phyloP scores from a whole-genome alignment of 2,888 invertebrate species.

The Achlya flavicornis region DNA sequence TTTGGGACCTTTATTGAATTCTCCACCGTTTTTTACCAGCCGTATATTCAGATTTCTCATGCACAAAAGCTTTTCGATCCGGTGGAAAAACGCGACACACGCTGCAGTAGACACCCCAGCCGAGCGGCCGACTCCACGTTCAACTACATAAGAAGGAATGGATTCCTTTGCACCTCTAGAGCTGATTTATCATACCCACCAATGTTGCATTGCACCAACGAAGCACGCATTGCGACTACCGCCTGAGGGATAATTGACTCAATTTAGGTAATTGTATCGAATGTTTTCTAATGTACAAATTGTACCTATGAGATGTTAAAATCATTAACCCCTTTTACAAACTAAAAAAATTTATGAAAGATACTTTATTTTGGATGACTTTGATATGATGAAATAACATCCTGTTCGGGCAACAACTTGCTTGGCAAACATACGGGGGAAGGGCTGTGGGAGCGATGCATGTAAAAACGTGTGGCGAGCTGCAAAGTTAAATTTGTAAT shows the following conservation, averaged over 20 bases:
- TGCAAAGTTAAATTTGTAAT: constrained; percentile 9
- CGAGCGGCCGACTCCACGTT: neutral
- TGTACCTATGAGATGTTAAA: too few relatives aligned
- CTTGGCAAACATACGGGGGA: neutral
- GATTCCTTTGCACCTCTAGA: too few relatives aligned
- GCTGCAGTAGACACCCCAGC: neutral
- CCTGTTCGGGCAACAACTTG: neutral
- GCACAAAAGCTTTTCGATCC: neutral
- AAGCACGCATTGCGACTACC: too few relatives aligned
- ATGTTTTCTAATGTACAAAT: too few relatives aligned
- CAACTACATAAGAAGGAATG: too few relatives aligned
- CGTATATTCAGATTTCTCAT: neutral
- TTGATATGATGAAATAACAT: too few relatives aligned
- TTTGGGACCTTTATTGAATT: neutral
- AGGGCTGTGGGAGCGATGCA: neutral
- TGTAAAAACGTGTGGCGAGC: neutral
- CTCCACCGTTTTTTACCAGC: neutral
- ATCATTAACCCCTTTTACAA: neutral
- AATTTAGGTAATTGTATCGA: too few relatives aligned
- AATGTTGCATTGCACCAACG: too few relatives aligned
- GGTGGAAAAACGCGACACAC: neutral
- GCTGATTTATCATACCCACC: too few relatives aligned
- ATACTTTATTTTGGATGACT: too few relatives aligned
- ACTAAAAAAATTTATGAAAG: too few relatives aligned
- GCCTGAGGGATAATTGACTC: too few relatives aligned